Evolutionary conservation across 2,113 vertebrate genomes (phyloP).

Genomic region (Aspidoscelis tigris): DNA sequence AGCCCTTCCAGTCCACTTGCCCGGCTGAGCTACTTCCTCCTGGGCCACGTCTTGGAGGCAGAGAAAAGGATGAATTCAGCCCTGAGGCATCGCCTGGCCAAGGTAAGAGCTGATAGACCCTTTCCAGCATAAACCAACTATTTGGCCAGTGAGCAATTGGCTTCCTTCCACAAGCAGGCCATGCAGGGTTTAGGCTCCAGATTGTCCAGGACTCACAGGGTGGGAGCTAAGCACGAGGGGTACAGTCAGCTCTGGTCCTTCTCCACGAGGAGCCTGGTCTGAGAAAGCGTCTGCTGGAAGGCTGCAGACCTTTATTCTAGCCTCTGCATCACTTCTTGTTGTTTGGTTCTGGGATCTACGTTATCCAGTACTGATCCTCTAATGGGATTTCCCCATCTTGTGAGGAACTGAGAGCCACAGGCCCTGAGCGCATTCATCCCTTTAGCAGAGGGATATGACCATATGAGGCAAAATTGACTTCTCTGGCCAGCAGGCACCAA

Average conservation of each 20-base stretch:
- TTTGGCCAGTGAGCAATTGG: no score
- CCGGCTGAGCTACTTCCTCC: constrained; percentile 73
- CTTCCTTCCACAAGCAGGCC: no score
- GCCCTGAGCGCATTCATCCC: neutral
- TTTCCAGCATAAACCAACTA: no score
- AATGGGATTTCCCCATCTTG: constrained; percentile 18
- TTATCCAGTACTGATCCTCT: constrained; percentile 20
- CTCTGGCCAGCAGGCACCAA: neutral
- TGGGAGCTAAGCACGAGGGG: neutral
- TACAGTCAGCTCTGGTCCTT: neutral
- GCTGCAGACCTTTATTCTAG: neutral
- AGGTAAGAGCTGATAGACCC: constrained; percentile 67
- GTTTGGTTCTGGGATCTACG: neutral
- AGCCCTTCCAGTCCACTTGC: constrained; percentile 37
- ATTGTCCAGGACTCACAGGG: neutral
- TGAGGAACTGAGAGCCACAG: constrained; percentile 2
- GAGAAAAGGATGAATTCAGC: constrained; percentile 53
- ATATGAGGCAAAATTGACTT: neutral
- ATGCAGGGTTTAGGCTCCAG: neutral
- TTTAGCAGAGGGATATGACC: neutral
- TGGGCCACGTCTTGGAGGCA: constrained; percentile 78
- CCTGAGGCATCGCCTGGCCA: constrained; percentile 18
- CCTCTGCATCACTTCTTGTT: neutral
- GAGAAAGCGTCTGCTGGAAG: neutral
- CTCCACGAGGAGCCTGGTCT: neutral